Evolutionary conservation across 2,797 vertebrate genomes (phyloP).

Genomic region (Sphenodon punctatus): DNA sequence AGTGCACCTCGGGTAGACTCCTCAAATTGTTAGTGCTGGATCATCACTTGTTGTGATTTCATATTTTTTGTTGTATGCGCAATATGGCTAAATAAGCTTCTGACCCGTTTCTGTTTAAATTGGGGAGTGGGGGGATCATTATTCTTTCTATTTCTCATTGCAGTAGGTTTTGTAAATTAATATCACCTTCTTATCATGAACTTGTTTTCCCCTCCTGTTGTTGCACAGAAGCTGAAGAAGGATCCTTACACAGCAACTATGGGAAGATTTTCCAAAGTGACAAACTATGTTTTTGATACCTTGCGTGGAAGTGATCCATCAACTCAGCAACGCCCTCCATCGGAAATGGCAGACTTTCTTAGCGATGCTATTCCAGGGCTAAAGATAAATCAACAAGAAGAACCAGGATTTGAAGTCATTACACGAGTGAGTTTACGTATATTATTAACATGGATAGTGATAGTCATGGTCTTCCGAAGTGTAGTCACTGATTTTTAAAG

Average conservation of each 20-base stretch:
- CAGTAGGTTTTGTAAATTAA: background rate
- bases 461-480: background rate
- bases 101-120: no score
- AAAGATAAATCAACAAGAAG: conserved; percentile 95
- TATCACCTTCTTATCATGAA: conserved; percentile 14
- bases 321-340: conserved; percentile 86
- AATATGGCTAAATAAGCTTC: no score
- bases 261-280: conserved; percentile 93
- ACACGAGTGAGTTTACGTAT: conserved; percentile 86
- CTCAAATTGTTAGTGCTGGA: conserved; percentile 6
- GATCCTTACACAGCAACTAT: conserved; percentile 90
- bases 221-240: conserved; percentile 86
- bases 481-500: background rate
- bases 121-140: no score
- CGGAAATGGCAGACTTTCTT: conserved; percentile 90
- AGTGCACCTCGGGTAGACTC: conserved; percentile 5
- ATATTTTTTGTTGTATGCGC: no score
- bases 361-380: conserved; percentile 91
- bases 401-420: conserved; percentile 96
- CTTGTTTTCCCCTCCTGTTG: conserved; percentile 44
- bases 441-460: background rate
- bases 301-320: conserved; percentile 82
- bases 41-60: background rate
- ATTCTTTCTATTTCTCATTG: no score
- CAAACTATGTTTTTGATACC: conserved; percentile 91